Base-by-base conservation (phyloP, 1,140 invertebrate species). In the Lethrus apterus region DNA sequence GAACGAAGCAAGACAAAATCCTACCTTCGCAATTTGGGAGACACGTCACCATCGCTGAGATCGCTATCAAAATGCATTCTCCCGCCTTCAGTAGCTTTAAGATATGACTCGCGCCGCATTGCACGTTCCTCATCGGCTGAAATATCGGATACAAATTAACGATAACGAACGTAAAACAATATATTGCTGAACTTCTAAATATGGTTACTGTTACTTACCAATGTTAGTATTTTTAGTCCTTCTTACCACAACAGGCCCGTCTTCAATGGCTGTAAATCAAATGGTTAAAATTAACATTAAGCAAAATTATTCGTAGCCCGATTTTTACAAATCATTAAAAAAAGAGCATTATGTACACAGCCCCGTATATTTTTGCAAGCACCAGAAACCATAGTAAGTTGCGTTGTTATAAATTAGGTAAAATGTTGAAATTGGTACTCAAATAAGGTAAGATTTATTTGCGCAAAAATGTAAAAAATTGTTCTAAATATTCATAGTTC, bases 61-160 rank as follows among this genome's bases (percentile, higher is more conserved):
- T 79, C 76, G 54, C 77, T 78, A 52, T 82, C 80, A 46, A 82
- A 71, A 60, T 80, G 74, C 63, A 81, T 73, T 40, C 81, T 70
- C 55, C 83, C 80, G 30, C 75, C 75, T 75, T 80, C 78, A 15
- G 90, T 93, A 5, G 92, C 92, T 70, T 89, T 89, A 49, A 94
- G 69, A 68, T 95, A 95, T 1, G 90, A 94, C 32, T 91, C 88
- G 51, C 91, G 73, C 57, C 91, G 75, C 60, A 86, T 87, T 10
- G 85, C 78, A 49, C 89, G 81, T 56, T 90, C 87, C 57, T 87
- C 86, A 60, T 91, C 86, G 68, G 69, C 71, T 72, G 66, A 65
- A 66, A 63, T 46, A 62, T 26, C 19, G 21, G 43, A 41, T 35
- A 38, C n/a, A 21, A 23, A 34, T 34, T 34, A 9, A 14, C 8